Base-by-base conservation (phyloP, 2,797 vertebrate genomes). In the Macroramphosus scolopax region DNA sequence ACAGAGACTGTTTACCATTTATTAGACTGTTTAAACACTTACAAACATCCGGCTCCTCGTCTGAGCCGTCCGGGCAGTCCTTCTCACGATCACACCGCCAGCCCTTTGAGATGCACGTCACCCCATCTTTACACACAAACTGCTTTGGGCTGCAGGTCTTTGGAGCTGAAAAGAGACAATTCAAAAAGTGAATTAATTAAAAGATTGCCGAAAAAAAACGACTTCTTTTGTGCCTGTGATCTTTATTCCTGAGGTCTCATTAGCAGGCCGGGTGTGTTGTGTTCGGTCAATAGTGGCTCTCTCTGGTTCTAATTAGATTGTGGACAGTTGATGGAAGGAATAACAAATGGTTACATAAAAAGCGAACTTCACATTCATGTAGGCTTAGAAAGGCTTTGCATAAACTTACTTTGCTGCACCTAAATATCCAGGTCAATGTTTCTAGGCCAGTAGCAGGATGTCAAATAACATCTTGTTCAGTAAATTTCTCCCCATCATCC, bases 141-240 rank as follows among this genome's bases (percentile, higher is more conserved):
- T 98, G 96, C 88, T 95, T 98, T 3, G 96, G 92, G 86, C 92
- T 98, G 89, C 96, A 98, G 6, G 94, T 97, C 89, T 94, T 97
- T 29, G 92, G 90, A 68, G 89, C 96, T 98, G 69, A 55, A 83
- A 83, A 43, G 30, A 70, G 24, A 47, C 45, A 72, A 60, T 65
- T 14, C 32, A 24, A 53, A 44, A 61, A 18, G 16, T 13, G 16
- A 63, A 63, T 59, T 44, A 26, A 58, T 75, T 39, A 67, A 58
- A 63, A 38, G 37, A 52, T 42, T 66, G 35, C 20, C 44, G 17
- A 40, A n/a, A 31, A 15, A 6, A 16, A 25, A 47, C 28, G 10
- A 43, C 28, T 51, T 5, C 32, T 62, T 62, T 66, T 75, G 51
- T 66, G 28, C 31, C 58, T 40, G 22, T 51, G 51, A 71, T 75